Base-by-base conservation (phyloP, 2,888 invertebrate genomes). In the Anodontia alba region DNA sequence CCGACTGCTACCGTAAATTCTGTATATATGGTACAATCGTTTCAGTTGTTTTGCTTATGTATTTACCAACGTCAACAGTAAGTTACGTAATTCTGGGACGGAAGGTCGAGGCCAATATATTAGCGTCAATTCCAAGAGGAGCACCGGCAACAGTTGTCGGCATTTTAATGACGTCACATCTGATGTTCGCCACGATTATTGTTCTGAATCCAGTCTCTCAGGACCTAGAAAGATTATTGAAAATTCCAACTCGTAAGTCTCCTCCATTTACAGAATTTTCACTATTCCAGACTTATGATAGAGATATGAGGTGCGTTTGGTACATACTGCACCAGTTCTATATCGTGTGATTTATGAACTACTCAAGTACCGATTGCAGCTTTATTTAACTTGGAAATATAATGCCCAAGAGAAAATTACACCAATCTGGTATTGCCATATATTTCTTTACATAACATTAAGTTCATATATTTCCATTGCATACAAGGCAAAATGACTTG, bases 111-210 rank as follows among this genome's bases (percentile, higher is more conserved):
- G 43, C 26, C 17, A 77, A 77, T 67, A 43, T 77, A 31, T 29
- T 77, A 31, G 62, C 29, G n/a, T 62, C 71, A 10, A 29, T 77
- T n/a, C 54, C 72, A 38, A 72, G 38, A 15, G 72, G 72, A 17
- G 33, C 36, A 0, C 29, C 46, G 36, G 29, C 42, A 0, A 46
- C 42, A 3, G 17, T 49, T 5, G 54, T 72, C 17, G 38, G 46
- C 20, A 31, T 72, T n/a, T 49, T 72, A 0, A 49, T 72, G 72
- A 72, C 72, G 33, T 51, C n/a, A 8, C 72, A 72, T 43, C 36
- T 72, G 29, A 23, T 72, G 54, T 54, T 72, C 10, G 72, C 46
- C 0, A 54, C 23, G 15, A 33, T 72, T 12, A 72, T 72, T 5
- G 38, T 72, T 7, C n/a, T 72, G 10, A 72, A 72, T 8, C 72